These are phyloP conservation scores for Dendronephthya gigantea DNA, from an alignment of 64 coral and sea anemone species.

Conservation along the genomic window DNA sequence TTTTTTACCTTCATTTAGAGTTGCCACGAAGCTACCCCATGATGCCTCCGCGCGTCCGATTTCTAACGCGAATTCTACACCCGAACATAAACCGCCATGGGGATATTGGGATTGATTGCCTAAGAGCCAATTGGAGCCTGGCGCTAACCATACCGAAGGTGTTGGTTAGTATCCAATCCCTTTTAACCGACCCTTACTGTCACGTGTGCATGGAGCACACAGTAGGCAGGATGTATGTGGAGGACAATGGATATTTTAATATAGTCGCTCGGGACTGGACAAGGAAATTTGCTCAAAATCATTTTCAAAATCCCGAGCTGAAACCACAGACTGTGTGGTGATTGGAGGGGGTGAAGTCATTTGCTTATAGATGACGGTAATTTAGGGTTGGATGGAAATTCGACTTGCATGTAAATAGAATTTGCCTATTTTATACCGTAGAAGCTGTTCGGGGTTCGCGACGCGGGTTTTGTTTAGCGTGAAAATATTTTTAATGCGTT, in stretches of 20 bases:
- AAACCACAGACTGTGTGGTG: neutral
- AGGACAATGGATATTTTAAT: constrained; percentile 41
- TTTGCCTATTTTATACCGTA: too few relatives aligned
- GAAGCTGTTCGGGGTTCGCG: too few relatives aligned
- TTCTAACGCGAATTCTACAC: constrained; percentile 55
- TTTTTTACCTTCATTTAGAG: constrained; percentile 62
- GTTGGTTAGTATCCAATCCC: constrained; percentile 51
- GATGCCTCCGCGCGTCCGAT: constrained; percentile 42
- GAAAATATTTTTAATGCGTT: too few relatives aligned
- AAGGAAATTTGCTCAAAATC: constrained; percentile 38
- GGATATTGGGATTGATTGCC: constrained; percentile 43
- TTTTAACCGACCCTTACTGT: constrained; percentile 55
- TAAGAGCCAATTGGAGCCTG: constrained; percentile 46
- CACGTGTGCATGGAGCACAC: constrained; percentile 46
- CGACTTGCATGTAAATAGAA: too few relatives aligned
- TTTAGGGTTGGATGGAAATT: too few relatives aligned
- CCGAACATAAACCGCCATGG: constrained; percentile 66
- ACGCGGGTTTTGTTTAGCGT: too few relatives aligned
- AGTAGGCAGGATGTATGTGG: constrained; percentile 37
- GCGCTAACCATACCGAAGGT: constrained; percentile 48
- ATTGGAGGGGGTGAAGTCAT: neutral
- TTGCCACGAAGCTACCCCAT: constrained; percentile 56
- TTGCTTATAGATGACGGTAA: neutral
- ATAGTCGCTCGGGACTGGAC: constrained; percentile 50
- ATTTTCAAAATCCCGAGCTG: neutral